Evolutionary conservation across 2,888 invertebrate genomes (phyloP).

Genomic region (Drosophila dives): DNA sequence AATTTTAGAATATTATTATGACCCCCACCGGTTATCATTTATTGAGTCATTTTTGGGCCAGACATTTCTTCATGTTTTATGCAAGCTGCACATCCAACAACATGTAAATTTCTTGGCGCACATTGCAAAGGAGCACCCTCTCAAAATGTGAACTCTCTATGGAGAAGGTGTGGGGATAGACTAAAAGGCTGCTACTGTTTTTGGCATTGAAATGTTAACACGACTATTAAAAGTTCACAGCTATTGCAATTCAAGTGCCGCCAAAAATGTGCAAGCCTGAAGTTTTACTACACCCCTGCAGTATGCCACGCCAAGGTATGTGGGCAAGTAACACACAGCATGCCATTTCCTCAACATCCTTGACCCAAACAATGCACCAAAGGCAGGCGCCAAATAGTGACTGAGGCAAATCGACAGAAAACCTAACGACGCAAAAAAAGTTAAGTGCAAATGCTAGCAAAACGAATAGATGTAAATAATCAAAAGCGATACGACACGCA

Average conservation of each 20-base stretch:
- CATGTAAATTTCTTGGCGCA: slow-evolving; percentile 46
- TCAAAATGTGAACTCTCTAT: slow-evolving; percentile 36
- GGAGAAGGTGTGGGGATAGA: slow-evolving; percentile 2
- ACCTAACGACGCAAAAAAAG: slow-evolving; percentile 43
- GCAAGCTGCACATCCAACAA: slow-evolving; percentile 53
- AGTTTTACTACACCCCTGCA: slow-evolving; percentile 4
- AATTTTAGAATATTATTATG: slow-evolving; percentile 6
- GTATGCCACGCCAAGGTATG: slow-evolving; percentile 1
- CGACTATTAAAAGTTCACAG: slow-evolving; percentile 69
- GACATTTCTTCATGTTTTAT: slow-evolving; percentile 71
- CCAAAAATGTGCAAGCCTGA: slow-evolving; percentile 32
- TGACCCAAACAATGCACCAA: slow-evolving; percentile 75
- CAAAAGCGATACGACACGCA: background rate
- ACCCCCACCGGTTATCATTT: slow-evolving; percentile 8
- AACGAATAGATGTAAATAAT: slow-evolving; percentile 7
- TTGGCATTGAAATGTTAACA: slow-evolving; percentile 19
- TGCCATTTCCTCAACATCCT: slow-evolving; percentile 56
- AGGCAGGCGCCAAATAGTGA: slow-evolving; percentile 38
- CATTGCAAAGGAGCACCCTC: slow-evolving; percentile 24
- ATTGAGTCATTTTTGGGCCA: slow-evolving; percentile 46
- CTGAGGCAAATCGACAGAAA: slow-evolving; percentile 1
- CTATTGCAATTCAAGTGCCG: slow-evolving; percentile 49
- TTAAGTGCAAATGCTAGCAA: slow-evolving; percentile 28
- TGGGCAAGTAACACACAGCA: slow-evolving; percentile 25
- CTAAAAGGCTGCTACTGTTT: background rate